Evolutionary conservation across 2,888 invertebrate species (phyloP), one percentile per base, ranked within the genome.

Genomic region (Ormyrus pomaceus): DNA sequence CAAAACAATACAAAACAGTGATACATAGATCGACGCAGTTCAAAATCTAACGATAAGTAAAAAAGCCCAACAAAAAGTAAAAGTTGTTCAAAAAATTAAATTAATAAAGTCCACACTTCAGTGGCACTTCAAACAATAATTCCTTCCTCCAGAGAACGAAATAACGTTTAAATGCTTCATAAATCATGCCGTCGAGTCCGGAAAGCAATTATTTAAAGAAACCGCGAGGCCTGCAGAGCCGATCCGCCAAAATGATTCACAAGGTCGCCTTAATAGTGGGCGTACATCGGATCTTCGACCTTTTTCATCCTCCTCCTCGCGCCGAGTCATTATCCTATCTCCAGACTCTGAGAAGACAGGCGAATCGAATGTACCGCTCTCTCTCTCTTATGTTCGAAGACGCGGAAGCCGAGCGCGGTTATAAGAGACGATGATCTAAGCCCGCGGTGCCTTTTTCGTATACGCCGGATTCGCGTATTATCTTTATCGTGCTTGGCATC

Each of bases 381-480:
- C 5, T 66, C n/a, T 9, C 9, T 19, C 9, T 68, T 9, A n/a
- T 19, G 1, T 19, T 19, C 66, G 1, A 10, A 11, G 0, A 62
- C 68, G 58, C 68, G 62, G 55, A 72, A 69, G 53, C 66, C n/a
- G 2, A 19, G 19, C 19, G 6, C 11, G 8, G n/a, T 56, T 78
- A 81, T 81, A 81, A 66, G 51, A 65, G 46, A 56, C 61, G 81
- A 78, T 81, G 81, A 81, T 75, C 78, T 81, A 78, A 81, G 69
- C 59, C 50, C 11, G 0, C 73, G 45, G 7, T 1, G 19, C 19
- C 11, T 53, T 62, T 55, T 6, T 53, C 46, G 56, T 58, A 13
- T 58, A 13, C 45, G 56, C 51, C 34, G 71, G n/a, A 8, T 10
- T 8, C n/a, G 55, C n/a, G 34, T 19, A 9, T 46, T 55, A 9